Conservation (phyloP, 2,113 vertebrate genomes). For the Bucco capensis region DNA sequence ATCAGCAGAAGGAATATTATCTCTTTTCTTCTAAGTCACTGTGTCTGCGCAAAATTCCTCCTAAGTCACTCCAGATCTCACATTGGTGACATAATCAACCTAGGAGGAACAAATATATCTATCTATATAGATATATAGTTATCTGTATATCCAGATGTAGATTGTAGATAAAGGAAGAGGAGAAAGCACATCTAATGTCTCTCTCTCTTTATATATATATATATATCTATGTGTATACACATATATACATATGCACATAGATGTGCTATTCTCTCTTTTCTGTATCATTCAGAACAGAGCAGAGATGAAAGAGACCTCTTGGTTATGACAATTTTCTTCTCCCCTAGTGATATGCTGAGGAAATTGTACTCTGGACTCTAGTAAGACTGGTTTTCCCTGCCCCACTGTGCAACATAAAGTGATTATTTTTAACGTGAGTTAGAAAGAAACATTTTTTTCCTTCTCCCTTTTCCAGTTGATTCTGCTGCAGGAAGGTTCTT, state of each 20-base stretch:
- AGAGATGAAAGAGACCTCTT: neutral
- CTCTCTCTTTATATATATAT: too few species aligned
- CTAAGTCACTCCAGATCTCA: neutral
- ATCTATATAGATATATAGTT: neutral
- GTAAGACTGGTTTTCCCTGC: neutral
- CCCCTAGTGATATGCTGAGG: neutral
- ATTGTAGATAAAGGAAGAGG: neutral
- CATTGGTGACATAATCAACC: neutral
- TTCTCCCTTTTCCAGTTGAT: neutral
- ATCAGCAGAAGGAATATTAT: constrained; percentile 32
- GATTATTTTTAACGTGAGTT: constrained; percentile 35
- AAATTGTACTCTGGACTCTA: neutral
- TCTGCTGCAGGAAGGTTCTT: neutral
- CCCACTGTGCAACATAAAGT: constrained; percentile 26
- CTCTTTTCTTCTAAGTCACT: constrained; percentile 1
- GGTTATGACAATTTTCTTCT: neutral
- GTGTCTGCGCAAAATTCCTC: neutral
- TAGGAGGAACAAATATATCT: neutral
- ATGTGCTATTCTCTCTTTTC: neutral
- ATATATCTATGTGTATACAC: too few species aligned
- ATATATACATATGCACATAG: neutral
- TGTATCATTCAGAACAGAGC: neutral
- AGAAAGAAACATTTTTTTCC: neutral
- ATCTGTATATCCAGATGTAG: neutral
- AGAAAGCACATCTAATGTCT: neutral